phyloP scores from a whole-genome alignment of 2,113 vertebrate species.

The Bostrychus sinensis region DNA sequence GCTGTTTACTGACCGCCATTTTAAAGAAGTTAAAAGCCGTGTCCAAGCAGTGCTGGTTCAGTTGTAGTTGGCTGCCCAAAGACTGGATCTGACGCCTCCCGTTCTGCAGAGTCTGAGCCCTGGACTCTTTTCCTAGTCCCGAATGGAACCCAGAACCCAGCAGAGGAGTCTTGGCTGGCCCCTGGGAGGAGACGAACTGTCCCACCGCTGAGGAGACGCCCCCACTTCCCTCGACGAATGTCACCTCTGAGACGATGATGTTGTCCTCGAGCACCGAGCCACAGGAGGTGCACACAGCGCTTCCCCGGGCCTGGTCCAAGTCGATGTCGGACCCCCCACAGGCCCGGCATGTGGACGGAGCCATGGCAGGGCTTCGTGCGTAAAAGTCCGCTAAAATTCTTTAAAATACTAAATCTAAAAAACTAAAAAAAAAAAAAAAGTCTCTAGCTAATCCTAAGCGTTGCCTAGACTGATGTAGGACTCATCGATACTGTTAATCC shows the following conservation, averaged over 20 bases:
- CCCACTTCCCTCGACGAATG: constrained; percentile 94
- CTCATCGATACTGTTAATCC: background rate
- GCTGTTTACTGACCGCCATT: constrained; percentile 95
- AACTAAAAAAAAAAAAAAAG: no score
- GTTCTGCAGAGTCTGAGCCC: constrained; percentile 93
- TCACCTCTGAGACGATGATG: constrained; percentile 96
- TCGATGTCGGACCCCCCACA: constrained; percentile 93
- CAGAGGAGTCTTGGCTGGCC: constrained; percentile 88
- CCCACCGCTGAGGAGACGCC: constrained; percentile 93
- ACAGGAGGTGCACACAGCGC: constrained; percentile 92
- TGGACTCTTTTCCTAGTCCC: constrained; percentile 92
- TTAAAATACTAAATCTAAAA: no score
- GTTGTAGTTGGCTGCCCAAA: constrained; percentile 93
- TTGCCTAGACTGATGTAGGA: background rate
- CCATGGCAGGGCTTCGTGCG: constrained; percentile 72
- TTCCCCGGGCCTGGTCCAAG: constrained; percentile 90
- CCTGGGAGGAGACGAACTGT: constrained; percentile 94
- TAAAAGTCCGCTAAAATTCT: background rate
- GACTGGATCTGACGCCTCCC: constrained; percentile 95
- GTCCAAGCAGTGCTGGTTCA: constrained; percentile 96
- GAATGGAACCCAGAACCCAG: constrained; percentile 92
- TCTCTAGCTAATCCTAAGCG: background rate
- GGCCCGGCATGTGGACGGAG: constrained; percentile 84
- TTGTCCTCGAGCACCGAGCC: constrained; percentile 96
- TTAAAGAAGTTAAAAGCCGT: constrained; percentile 99